Percentiles rank a stretch among this genome's conserved stretches.
phyloP scores from a whole-genome alignment of 2,113 vertebrate species.

The Lophochroa leadbeateri region DNA sequence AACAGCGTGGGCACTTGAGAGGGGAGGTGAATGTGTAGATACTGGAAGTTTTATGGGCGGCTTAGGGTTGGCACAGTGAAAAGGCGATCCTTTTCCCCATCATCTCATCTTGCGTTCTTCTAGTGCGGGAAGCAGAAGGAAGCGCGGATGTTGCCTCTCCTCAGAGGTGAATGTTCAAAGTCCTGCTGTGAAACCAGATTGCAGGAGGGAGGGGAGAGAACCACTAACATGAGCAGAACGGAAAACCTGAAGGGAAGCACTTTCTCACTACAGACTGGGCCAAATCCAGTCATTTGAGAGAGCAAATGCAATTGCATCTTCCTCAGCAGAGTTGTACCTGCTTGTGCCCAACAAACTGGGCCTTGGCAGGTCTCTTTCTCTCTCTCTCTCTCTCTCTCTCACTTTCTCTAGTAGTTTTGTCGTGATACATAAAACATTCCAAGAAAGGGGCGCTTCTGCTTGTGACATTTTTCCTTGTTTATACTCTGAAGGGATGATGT shows the following conservation, averaged over 20 bases:
- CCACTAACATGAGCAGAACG: neutral
- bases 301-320: neutral
- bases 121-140: neutral
- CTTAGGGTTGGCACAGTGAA: neutral
- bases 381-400: neutral
- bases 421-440: neutral
- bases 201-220: neutral
- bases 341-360: neutral
- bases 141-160: neutral
- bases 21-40: slow-evolving; percentile 24
- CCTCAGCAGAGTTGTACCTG: neutral
- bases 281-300: neutral
- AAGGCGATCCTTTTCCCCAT: neutral
- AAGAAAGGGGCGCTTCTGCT: neutral
- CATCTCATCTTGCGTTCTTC: neutral
- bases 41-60: slow-evolving; percentile 14
- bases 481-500: neutral
- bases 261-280: neutral
- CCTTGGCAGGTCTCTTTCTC: neutral
- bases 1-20: slow-evolving; percentile 45
- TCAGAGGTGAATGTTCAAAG: neutral
- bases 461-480: neutral
- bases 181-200: neutral
- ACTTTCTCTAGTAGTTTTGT: neutral
- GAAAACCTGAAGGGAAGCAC: neutral